These are phyloP conservation scores for Bombus picipes DNA, from an alignment of 1,140 invertebrate genomes.

Conservation along the genomic window DNA sequence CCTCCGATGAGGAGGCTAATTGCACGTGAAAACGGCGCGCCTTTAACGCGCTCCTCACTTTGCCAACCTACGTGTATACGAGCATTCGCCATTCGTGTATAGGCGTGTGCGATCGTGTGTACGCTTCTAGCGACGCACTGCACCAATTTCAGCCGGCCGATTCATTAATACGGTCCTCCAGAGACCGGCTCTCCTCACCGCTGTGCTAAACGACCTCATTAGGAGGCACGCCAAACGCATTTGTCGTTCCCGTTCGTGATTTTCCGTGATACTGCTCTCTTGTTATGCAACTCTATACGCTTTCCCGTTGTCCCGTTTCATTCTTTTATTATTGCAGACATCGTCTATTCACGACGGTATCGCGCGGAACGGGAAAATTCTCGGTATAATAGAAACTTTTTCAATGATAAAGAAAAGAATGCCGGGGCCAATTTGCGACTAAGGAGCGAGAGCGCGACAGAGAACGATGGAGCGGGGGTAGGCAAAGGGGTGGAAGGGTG, in stretches of 20 bases:
- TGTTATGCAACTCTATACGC: slow-evolving; percentile 62
- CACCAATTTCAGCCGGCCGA: slow-evolving; percentile 70
- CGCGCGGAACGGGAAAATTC: slow-evolving; percentile 53
- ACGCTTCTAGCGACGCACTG: slow-evolving; percentile 63
- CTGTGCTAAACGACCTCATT: slow-evolving; percentile 71
- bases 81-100: not conserved
- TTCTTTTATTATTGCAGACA: slow-evolving; percentile 61
- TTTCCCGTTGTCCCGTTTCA: slow-evolving; percentile 51
- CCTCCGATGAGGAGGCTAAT: slow-evolving; percentile 63
- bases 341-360: slow-evolving; percentile 50
- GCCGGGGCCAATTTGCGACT: slow-evolving; percentile 45
- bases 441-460: slow-evolving; percentile 30
- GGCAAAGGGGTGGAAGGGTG: not conserved
- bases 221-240: slow-evolving; percentile 65
- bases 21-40: slow-evolving; percentile 66
- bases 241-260: slow-evolving; percentile 65
- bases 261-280: slow-evolving; percentile 62
- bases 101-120: not conserved
- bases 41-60: slow-evolving; percentile 73
- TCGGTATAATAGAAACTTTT: slow-evolving; percentile 48
- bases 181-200: slow-evolving; percentile 24
- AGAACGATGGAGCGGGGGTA: not conserved
- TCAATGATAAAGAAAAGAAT: slow-evolving; percentile 58
- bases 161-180: slow-evolving; percentile 67
- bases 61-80: slow-evolving; percentile 24